Conservation (phyloP, 1,140 invertebrate species). For the Bombus vancouverensis region DNA sequence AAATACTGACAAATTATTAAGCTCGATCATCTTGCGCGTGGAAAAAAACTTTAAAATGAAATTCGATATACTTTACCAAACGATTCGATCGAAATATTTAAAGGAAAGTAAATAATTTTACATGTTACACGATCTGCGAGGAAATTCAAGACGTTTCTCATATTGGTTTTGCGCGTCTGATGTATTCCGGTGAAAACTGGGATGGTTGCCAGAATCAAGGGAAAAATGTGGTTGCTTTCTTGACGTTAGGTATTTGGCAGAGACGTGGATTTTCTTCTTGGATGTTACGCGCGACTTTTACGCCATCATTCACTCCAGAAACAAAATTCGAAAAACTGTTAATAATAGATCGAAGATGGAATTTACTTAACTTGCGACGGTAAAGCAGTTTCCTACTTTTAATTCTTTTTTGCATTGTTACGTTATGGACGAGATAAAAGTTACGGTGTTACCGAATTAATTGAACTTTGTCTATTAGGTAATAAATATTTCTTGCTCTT, state of each 20-base stretch:
- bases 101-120: neutral
- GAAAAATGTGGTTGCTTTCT: conserved; percentile 56
- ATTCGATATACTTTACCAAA: neutral
- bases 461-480: neutral
- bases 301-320: conserved; percentile 10
- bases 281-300: neutral
- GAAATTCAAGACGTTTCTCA: conserved; percentile 55
- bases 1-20: neutral
- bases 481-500: neutral
- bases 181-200: conserved; percentile 53
- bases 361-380: neutral
- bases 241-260: conserved; percentile 51
- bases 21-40: neutral
- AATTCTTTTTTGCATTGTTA: neutral
- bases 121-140: neutral
- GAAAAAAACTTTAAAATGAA: neutral
- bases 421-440: neutral
- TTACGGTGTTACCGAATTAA: neutral
- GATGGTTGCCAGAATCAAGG: conserved; percentile 46
- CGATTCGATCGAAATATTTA: neutral
- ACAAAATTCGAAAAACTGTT: neutral
- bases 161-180: conserved; percentile 53
- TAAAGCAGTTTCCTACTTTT: neutral
- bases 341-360: neutral
- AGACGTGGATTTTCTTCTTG: neutral